Base-by-base conservation (phyloP, 2,113 vertebrate species). In the Tachysurus fulvidraco region DNA sequence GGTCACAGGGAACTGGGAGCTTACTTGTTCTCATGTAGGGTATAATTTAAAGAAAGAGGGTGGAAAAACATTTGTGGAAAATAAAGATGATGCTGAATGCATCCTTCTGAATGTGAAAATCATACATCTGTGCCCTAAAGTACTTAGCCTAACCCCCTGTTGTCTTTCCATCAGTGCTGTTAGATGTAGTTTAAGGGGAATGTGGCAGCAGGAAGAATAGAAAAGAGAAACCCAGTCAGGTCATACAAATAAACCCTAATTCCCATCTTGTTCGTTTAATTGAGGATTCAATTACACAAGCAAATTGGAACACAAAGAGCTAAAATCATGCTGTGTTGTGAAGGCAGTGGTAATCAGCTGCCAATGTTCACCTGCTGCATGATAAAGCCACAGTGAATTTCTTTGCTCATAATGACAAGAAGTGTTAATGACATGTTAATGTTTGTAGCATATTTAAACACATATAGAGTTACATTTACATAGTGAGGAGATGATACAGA, bases 121-220 rank as follows among this genome's bases (percentile, higher is more conserved):
- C 23, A 76, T 71, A 30, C 25, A 67, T 73, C 36, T 76, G 21
- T 50, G 21, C 17, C n/a, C 14, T 30, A n/a, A 67, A 85, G 28
- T 21, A 7, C 17, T 59, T 36, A 77, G n/a, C 1, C 46, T 36
- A 80, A 41, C 64, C 81, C 25, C 83, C 25, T 10, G 28, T 17
- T 5, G 21, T 59, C 46, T 14, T 82, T 60, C 41, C 7, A 69
- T 36, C 36, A n/a, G 21, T 9, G 23, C 21, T 46, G 57, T 85
- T 80, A 81, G 59, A 84, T 73, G 80, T 55, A 67, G 83, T 83
- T 83, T 78, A 23, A 57, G 12, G n/a, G 28, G 17, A 84, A 46
- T n/a, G 5, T 28, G 9, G 46, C 0, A 69, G 54, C 28, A 71
- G 28, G 52, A 54, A 46, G 46, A 54, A 85, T 8, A 21, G 41